These are phyloP conservation scores for Sarcophaga caerulescens DNA, from an alignment of 2,888 invertebrate genomes.

Conservation along the genomic window DNA sequence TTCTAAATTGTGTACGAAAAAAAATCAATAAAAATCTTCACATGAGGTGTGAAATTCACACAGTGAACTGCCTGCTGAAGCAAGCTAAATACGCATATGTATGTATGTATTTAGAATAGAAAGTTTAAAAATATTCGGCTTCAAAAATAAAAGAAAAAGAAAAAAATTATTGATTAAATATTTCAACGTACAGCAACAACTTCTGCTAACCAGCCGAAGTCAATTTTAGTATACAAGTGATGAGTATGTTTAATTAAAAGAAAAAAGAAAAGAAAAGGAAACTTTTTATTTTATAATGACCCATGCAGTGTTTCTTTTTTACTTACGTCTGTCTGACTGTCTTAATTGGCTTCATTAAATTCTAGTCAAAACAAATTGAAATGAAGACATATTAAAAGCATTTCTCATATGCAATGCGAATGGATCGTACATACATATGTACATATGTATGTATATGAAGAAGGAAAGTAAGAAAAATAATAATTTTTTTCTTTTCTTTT, in stretches of 20 bases:
- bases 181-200: too few species aligned
- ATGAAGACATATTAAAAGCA: conserved; percentile 38
- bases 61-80: too few species aligned
- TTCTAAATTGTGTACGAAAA: not conserved
- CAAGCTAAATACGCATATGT: too few species aligned
- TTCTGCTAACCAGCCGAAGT: not conserved
- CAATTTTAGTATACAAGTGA: not conserved
- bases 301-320: conserved; percentile 40
- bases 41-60: conserved; percentile 43
- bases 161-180: too few species aligned
- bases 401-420: too few species aligned
- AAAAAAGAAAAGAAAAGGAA: not conserved
- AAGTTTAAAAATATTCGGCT: not conserved
- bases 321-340: not conserved
- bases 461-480: not conserved
- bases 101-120: not conserved
- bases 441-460: too few species aligned
- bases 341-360: conserved; percentile 52
- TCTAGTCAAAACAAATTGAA: conserved; percentile 58
- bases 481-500: not conserved
- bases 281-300: conserved; percentile 28
- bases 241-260: conserved; percentile 3
- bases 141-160: not conserved
- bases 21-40: conserved; percentile 45
- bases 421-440: too few species aligned